These are phyloP conservation scores for Trinectes maculatus DNA, from an alignment of 2,113 vertebrate species.

Conservation along the genomic window DNA sequence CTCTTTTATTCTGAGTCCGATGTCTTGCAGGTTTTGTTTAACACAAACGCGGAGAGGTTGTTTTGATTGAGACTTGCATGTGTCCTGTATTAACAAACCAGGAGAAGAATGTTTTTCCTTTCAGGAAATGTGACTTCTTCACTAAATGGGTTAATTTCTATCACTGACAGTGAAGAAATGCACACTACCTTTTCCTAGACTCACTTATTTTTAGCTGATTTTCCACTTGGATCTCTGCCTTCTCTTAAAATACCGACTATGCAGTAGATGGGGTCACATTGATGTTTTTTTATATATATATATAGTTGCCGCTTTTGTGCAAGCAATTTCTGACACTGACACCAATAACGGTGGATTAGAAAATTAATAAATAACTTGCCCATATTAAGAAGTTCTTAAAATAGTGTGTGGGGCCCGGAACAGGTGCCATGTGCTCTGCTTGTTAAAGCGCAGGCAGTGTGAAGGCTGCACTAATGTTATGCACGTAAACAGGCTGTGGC, in stretches of 20 bases:
- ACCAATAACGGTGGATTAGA: slow-evolving; percentile 63
- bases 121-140: not conserved
- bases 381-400: slow-evolving; percentile 90
- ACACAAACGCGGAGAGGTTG: not conserved
- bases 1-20: slow-evolving; percentile 6
- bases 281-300: slow-evolving; percentile 16
- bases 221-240: slow-evolving; percentile 5
- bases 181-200: not conserved
- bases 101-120: not conserved
- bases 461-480: slow-evolving; percentile 86
- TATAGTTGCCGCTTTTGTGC: slow-evolving; percentile 26
- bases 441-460: slow-evolving; percentile 75
- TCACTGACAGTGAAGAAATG: not conserved
- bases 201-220: slow-evolving; percentile 18
- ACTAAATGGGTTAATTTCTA: not conserved
- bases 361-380: slow-evolving; percentile 85
- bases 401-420: slow-evolving; percentile 87
- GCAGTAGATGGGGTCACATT: slow-evolving; percentile 7
- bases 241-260: slow-evolving; percentile 10
- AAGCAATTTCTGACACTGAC: slow-evolving; percentile 41
- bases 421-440: slow-evolving; percentile 89
- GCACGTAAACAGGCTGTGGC: slow-evolving; percentile 72
- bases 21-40: slow-evolving; percentile 6
- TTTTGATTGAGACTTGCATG: slow-evolving; percentile 1
- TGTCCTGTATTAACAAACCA: slow-evolving; percentile 1